Evolutionary conservation across 2,113 vertebrate species (phyloP).

Genomic region (Murina feae): DNA sequence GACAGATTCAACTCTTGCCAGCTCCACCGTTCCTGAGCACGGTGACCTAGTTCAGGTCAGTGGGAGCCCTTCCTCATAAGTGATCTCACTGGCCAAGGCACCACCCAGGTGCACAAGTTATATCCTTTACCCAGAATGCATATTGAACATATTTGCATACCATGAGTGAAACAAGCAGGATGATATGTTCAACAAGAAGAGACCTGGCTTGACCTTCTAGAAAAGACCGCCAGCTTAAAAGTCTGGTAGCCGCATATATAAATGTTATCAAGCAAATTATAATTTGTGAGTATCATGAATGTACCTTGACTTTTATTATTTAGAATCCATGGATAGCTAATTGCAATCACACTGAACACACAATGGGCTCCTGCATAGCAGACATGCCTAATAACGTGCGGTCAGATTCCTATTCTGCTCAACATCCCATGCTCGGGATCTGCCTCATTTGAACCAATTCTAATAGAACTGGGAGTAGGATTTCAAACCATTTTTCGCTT

Average conservation of each 20-base stretch:
- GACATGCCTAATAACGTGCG: background rate
- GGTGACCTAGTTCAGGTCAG: background rate
- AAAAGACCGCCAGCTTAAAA: background rate
- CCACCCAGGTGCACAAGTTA: background rate
- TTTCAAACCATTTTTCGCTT: constrained; percentile 25
- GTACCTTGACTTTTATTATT: constrained; percentile 24
- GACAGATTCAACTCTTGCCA: background rate
- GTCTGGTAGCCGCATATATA: background rate
- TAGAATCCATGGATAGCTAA: constrained; percentile 27
- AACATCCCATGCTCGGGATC: background rate
- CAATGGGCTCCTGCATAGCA: background rate
- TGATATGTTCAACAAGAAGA: background rate
- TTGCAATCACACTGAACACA: background rate
- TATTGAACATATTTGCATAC: background rate
- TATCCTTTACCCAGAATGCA: background rate
- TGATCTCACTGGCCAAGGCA: background rate
- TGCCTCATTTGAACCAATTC: background rate
- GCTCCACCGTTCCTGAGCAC: background rate
- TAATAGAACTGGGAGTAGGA: background rate
- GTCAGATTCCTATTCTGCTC: background rate
- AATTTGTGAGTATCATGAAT: background rate
- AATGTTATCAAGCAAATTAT: background rate
- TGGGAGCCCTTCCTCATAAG: background rate
- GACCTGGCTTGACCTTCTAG: background rate
- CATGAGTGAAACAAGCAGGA: background rate